A percentile compares a stretch with the other conserved stretches of the same genome.
These are phyloP conservation scores for Aphrocallistes beatrix DNA, from an alignment of 37 sponge, comb jelly and placozoan species.

Conservation along the genomic window DNA sequence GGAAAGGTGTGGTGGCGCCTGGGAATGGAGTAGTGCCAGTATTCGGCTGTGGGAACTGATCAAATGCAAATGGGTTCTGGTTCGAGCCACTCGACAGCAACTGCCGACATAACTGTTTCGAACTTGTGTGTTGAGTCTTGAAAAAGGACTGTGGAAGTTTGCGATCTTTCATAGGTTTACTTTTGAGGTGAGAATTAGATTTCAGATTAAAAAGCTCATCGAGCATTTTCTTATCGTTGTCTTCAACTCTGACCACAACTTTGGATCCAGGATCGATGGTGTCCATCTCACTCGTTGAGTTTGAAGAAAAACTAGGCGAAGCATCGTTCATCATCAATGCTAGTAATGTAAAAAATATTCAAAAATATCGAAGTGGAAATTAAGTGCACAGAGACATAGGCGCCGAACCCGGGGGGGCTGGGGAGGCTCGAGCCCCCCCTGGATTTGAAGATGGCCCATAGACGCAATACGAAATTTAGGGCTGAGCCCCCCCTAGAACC, in stretches of 20 bases:
- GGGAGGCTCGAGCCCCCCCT: no score
- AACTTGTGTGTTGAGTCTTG: neutral
- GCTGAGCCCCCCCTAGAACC: no score
- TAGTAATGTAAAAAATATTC: no score
- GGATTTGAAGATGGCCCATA: no score
- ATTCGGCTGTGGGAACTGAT: neutral
- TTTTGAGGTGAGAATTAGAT: neutral
- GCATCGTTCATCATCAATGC: no score
- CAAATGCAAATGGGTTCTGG: neutral
- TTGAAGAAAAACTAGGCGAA: no score
- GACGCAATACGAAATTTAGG: no score
- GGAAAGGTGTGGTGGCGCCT: neutral
- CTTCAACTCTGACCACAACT: neutral
- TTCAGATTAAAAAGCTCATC: neutral
- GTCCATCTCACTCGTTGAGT: no score
- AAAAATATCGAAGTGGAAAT: no score
- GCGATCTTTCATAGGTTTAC: neutral
- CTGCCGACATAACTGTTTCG: neutral
- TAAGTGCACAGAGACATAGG: no score
- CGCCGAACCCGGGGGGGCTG: no score
- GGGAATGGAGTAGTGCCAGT: neutral
- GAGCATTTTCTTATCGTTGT: neutral
- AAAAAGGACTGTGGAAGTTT: neutral
- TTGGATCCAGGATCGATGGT: neutral
- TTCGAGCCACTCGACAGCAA: neutral